phyloP scores from a whole-genome alignment of 2,797 vertebrate genomes.

The Hippoglossus hippoglossus region DNA sequence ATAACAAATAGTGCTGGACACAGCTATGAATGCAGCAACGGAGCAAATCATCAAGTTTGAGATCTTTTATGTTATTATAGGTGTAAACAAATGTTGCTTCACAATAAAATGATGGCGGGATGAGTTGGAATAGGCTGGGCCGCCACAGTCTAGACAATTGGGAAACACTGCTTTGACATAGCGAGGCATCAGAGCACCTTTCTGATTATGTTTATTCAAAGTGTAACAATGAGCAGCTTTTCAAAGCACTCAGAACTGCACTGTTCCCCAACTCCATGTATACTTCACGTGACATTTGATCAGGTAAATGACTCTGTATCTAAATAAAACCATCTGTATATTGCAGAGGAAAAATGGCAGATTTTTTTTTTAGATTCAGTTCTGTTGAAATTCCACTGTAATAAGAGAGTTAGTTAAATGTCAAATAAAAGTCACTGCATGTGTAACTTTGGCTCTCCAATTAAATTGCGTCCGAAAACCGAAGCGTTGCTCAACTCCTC shows the following conservation, averaged over 20 bases:
- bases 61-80: slow-evolving; percentile 4
- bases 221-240: not conserved
- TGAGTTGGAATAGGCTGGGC: too few species aligned
- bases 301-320: slow-evolving; percentile 28
- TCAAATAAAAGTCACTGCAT: slow-evolving; percentile 57
- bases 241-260: slow-evolving; percentile 22
- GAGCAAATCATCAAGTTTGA: too few species aligned
- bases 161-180: too few species aligned
- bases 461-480: slow-evolving; percentile 24
- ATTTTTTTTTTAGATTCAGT: not conserved
- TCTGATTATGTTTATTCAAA: not conserved
- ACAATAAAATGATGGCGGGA: too few species aligned
- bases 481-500: slow-evolving; percentile 9
- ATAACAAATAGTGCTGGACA: too few species aligned
- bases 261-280: slow-evolving; percentile 8
- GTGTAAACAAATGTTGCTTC: too few species aligned
- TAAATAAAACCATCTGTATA: slow-evolving; percentile 35
- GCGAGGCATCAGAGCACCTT: too few species aligned
- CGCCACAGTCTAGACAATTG: too few species aligned
- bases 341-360: not conserved
- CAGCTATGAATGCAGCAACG: too few species aligned
- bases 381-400: slow-evolving; percentile 24
- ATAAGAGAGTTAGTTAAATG: slow-evolving; percentile 40
- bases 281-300: slow-evolving; percentile 35
- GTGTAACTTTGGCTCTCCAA: slow-evolving; percentile 30